phyloP scores from a whole-genome alignment of 2,888 invertebrate species.

The Oithona nana region DNA sequence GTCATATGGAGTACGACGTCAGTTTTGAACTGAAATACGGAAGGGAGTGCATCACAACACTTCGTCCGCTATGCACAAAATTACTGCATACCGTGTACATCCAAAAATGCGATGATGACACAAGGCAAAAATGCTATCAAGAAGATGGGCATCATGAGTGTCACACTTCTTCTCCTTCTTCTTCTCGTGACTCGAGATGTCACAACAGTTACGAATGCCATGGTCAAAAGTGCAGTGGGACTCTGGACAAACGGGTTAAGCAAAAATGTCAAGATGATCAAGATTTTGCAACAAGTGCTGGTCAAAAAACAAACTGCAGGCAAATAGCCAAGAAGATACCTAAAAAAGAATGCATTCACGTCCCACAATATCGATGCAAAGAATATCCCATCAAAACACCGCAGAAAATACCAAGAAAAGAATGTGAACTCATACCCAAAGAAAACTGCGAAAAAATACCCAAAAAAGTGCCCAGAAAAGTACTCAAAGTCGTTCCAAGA shows the following conservation, averaged over 20 bases:
- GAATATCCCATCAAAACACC: conserved; percentile 3
- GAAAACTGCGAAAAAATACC: neutral
- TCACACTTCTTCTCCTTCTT: too few relatives aligned
- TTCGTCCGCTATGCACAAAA: neutral
- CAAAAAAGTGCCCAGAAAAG: neutral
- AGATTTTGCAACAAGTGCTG: too few relatives aligned
- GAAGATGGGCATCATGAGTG: neutral
- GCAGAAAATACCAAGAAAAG: neutral
- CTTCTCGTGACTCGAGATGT: neutral
- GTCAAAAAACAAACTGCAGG: neutral
- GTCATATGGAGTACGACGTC: conserved; percentile 1
- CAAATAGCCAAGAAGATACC: neutral
- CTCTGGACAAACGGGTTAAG: neutral
- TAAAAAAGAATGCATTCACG: neutral
- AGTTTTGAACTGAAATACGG: neutral
- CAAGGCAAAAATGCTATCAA: neutral
- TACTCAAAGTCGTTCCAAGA: neutral
- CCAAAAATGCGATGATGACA: neutral
- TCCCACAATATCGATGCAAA: neutral
- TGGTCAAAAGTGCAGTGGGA: neutral
- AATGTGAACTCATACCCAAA: neutral
- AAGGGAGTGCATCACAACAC: neutral
- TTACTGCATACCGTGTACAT: neutral
- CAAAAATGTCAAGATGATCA: neutral
- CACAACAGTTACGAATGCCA: neutral